Evolutionary conservation across 2,797 vertebrate genomes (phyloP).

Genomic region (Tadarida brasiliensis): DNA sequence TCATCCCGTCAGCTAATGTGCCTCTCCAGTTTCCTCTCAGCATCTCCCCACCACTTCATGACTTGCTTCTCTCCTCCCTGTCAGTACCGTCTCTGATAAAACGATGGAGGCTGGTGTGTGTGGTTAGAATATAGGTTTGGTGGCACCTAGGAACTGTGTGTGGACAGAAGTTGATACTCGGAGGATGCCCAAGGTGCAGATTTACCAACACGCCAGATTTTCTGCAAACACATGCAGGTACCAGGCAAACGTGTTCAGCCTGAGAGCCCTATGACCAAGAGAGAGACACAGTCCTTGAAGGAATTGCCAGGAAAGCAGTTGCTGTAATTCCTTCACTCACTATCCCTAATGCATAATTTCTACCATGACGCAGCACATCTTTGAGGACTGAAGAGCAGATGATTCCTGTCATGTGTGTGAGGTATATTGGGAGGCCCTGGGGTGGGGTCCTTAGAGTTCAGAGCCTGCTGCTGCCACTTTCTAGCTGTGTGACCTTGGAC

Average conservation of each 20-base stretch:
- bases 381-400: neutral
- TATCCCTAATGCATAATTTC: neutral
- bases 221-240: neutral
- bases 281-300: neutral
- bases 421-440: neutral
- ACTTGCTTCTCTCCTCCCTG: neutral
- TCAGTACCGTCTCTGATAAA: neutral
- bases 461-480: neutral
- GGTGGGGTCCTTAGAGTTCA: neutral
- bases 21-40: neutral
- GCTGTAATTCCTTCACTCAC: neutral
- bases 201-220: neutral
- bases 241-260: neutral
- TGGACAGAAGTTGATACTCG: neutral
- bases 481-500: neutral
- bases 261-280: neutral
- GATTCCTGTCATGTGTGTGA: neutral
- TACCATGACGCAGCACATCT: neutral
- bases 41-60: neutral
- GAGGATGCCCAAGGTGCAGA: neutral
- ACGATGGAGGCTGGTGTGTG: neutral
- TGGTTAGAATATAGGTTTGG: neutral
- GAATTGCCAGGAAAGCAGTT: constrained; percentile 27
- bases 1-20: neutral
- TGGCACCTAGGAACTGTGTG: neutral